Base-by-base conservation (phyloP, 2,113 vertebrate genomes). In the Diphyllodes magnificus region DNA sequence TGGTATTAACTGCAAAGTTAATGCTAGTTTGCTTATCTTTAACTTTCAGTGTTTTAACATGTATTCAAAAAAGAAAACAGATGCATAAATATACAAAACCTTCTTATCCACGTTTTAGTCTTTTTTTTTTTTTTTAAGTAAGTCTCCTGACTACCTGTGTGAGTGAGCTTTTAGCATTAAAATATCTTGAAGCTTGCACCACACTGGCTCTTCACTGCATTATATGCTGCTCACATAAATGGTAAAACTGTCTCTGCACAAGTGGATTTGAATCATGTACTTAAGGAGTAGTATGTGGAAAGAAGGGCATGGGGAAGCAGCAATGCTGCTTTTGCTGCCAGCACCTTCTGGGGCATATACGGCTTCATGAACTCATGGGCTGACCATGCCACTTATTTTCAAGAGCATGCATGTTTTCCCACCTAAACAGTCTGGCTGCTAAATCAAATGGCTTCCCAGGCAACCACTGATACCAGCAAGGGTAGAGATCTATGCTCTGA, bases 361-460 rank as follows among this genome's bases (percentile, higher is more conserved):
- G 5, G 7, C 24, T 85, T 79, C 44, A 45, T 19, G 44, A 54
- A 42, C n/a, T 39, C 24, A 16, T 5, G 17, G 59, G 7, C 20
- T 90, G 31, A 68, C 44, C 16, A 11, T 28, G 7, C 7, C 28
- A 49, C 13, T 57, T 69, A 5, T 37, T 80, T 75, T 61, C 17
- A 65, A 86, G 11, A 33, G 11, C 6, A 12, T 49, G 45, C 1
- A 5, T 1, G 2, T 7, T 72, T 92, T 69, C 69, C 15, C 28
- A n/a, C 2, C 1, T 1, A 24, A 49, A 12, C 6, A n/a, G 14
- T 22, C 39, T 31, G 22, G 35, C 4, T 31, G 31, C 23, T 53
- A 49, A 73, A 53, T 21, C 28, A 50, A 11, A 24, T 61, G 6
- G 9, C 16, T 73, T 88, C 20, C 22, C 33, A 39, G 16, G 39